Base-by-base conservation (phyloP, 2,888 invertebrate species). In the Brachylomia viminalis region DNA sequence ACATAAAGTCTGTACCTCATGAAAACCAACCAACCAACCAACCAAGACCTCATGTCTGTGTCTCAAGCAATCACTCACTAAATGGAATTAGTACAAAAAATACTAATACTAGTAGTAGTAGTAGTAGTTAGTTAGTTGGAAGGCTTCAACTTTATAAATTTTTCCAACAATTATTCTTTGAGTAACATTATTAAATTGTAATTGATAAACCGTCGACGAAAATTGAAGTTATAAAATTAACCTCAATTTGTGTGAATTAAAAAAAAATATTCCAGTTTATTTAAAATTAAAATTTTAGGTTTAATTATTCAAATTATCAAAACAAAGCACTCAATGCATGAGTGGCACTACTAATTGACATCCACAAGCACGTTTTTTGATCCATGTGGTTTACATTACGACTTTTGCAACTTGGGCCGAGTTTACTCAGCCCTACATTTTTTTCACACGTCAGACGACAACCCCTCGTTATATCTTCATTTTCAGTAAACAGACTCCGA, bases 401-500 rank as follows among this genome's bases (percentile, higher is more conserved):
- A 13, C 27, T 1, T 27, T 27, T 45, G 23, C 23, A 5, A 23
- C 0, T 30, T 23, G 15, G 47, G 15, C 23, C 8, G 4, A 30
- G 45, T 66, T 30, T 54, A 54, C n/a, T 47, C 17, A 72, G 30
- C 7, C 6, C 10, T 38, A n/a, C 15, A 76, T 82, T 79, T 62
- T 56, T 52, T 66, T 78, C 54, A 38, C 56, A 56, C 66, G 30
- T 27, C 33, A 27, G 42, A 54, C 49, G 68, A 56, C 23, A 30
- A 59, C 2, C 49, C 45, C 33, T 61, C 72, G 70, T 64, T 58
- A 77, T 54, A 59, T 83, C 68, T 59, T 54, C n/a, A 66, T 56
- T 54, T 66, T 72, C n/a, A 58, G 83, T 68, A 80, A 80, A 80
- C 67, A 83, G 49, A 66, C 42, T 58, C 71, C 62, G 47, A 47